Evolutionary conservation across 2,113 vertebrate species (phyloP), one percentile per base, ranked within the genome.

Genomic region (Eira barbara): DNA sequence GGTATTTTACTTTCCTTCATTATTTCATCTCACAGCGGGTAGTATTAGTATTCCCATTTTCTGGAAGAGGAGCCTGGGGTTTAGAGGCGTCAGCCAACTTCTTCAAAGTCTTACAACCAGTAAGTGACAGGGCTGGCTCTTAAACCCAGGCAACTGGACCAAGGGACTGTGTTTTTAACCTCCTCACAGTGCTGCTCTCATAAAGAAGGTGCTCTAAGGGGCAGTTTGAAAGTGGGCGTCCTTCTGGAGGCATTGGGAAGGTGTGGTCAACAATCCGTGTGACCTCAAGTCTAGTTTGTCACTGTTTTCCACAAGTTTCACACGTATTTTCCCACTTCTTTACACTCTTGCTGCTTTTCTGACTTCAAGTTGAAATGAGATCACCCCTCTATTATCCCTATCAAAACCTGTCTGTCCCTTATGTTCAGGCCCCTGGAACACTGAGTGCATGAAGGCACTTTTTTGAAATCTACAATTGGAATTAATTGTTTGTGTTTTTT

Each of bases 31-130:
- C 63, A 95, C 18, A 69, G 55, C 7, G 47, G 42, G 8, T 42
- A 93, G 39, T 91, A 84, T 31, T 6, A 83, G 55, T 63, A 55
- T 79, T 83, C 1, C 36, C 78, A 27, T 73, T 96, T 92, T 84
- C 91, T 0, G 2, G 55, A 63, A 73, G 47, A 55, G 6, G n/a
- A 74, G 94, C 42, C 29, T 3, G 4, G 74, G 42, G n/a, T 1
- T 0, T 21, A 88, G 42, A 74, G 27, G 86, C 36, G 0, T 57
- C 31, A 79, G 25, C 1, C 4, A 67, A 45, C 2, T 36, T 42
- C 27, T 8, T 71, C 27, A 52, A 42, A 90, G 27, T 67, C 86
- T 11, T 25, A 45, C 34, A 85, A 55, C 9, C 5, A 55, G 27
- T 34, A 67, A 89, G 7, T 36, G 31, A 6, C 10, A 55, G 23